Evolutionary conservation across 2,113 vertebrate species (phyloP).

Genomic region (Ovibos moschatus): DNA sequence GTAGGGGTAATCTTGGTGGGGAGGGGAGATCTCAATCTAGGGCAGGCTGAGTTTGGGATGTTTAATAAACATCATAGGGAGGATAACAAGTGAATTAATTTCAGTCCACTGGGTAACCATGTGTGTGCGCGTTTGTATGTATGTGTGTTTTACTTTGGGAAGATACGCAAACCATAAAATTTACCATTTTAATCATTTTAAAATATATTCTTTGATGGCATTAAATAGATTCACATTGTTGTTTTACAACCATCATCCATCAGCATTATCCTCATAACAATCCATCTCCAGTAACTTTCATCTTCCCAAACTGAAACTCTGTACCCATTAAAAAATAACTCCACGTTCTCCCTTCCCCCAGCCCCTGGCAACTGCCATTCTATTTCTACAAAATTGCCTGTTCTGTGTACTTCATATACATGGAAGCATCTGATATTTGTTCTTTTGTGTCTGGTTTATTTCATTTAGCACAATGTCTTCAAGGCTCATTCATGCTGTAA

Average conservation of each 20-base stretch:
- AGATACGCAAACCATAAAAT: not conserved
- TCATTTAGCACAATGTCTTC: not conserved
- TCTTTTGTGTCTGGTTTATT: not conserved
- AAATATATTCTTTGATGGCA: not conserved
- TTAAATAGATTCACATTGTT: not conserved
- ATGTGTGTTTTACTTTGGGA: not conserved
- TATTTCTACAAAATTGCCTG: not conserved
- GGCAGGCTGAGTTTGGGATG: not conserved
- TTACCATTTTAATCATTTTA: not conserved
- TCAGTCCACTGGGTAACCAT: not conserved
- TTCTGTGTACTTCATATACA: not conserved
- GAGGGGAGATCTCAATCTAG: not conserved
- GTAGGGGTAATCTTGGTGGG: not conserved
- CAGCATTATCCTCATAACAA: not conserved
- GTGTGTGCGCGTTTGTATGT: not conserved
- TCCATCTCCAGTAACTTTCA: not conserved
- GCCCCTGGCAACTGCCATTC: not conserved
- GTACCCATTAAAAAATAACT: not conserved
- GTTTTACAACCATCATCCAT: not conserved
- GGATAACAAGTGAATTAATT: not conserved
- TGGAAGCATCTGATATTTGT: not conserved
- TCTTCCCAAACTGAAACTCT: not conserved
- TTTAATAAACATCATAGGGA: not conserved
- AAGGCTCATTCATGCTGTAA: not conserved
- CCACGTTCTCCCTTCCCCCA: not conserved